Percentiles rank a stretch among this genome's conserved stretches.
These are phyloP conservation scores for Galerucella pusilla DNA, from an alignment of 2,888 invertebrate species.

Conservation along the genomic window DNA sequence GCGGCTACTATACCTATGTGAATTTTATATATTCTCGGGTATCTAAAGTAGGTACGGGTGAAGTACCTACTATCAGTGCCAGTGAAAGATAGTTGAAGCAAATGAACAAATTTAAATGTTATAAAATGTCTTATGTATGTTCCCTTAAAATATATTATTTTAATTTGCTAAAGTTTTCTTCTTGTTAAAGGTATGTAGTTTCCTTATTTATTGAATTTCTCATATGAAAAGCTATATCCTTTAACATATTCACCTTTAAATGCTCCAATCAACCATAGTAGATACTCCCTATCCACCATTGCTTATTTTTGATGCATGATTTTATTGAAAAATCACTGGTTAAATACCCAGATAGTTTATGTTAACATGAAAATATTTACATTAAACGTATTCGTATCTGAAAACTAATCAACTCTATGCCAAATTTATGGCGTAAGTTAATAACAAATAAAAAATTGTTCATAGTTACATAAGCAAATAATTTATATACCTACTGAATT, in stretches of 20 bases:
- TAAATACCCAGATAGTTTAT: constrained; percentile 5
- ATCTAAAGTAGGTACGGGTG: too few relatives aligned
- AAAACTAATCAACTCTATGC: not conserved
- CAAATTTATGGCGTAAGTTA: not conserved
- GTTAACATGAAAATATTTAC: constrained; percentile 4
- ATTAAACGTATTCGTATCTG: not conserved
- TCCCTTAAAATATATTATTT: too few relatives aligned
- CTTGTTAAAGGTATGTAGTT: not conserved
- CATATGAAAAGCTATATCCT: not conserved
- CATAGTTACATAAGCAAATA: not conserved
- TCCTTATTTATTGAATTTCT: not conserved
- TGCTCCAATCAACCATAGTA: not conserved
- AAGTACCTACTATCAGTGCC: too few relatives aligned
- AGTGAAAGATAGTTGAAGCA: too few relatives aligned
- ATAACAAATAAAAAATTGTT: not conserved
- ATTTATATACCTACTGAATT: not conserved
- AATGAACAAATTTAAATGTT: too few relatives aligned
- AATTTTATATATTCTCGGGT: too few relatives aligned
- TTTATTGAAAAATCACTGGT: not conserved
- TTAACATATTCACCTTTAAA: not conserved
- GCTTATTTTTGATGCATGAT: constrained; percentile 3
- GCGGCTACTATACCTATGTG: too few relatives aligned
- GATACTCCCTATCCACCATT: not conserved
- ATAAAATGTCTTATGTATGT: too few relatives aligned
- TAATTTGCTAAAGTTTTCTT: too few relatives aligned